These are phyloP conservation scores for Nasonia giraulti DNA, from an alignment of 1,140 invertebrate species.

Conservation along the genomic window DNA sequence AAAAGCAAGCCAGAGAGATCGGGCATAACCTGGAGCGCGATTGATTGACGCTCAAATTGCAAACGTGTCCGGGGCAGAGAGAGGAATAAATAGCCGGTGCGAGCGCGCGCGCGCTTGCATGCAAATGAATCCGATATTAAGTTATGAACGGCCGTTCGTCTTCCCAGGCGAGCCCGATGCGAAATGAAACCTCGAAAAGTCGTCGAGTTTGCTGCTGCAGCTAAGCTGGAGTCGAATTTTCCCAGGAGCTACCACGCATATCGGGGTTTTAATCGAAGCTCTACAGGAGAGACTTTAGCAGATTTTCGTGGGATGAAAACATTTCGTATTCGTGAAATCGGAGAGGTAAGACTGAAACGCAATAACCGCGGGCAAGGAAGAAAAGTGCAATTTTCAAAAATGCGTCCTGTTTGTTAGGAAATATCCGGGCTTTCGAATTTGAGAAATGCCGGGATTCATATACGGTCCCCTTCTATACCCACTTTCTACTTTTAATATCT, in stretches of 20 bases:
- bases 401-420: not conserved
- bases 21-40: not conserved
- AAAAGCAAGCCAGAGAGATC: not conserved
- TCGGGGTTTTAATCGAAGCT: no score
- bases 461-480: no score
- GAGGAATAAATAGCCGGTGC: slow-evolving; percentile 57
- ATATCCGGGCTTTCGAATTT: not conserved
- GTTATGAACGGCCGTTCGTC: slow-evolving; percentile 55
- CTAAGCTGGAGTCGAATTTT: not conserved
- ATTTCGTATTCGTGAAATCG: no score
- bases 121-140: slow-evolving; percentile 61
- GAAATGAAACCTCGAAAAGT: slow-evolving; percentile 54
- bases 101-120: slow-evolving; percentile 18
- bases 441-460: not conserved
- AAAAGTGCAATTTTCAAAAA: not conserved
- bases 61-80: slow-evolving; percentile 43
- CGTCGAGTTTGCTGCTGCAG: not conserved
- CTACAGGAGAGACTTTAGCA: no score
- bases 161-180: slow-evolving; percentile 38
- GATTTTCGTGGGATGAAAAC: no score
- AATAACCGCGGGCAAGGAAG: no score
- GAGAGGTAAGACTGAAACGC: no score
- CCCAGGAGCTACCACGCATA: not conserved
- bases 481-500: slow-evolving; percentile 32
- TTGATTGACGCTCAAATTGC: slow-evolving; percentile 42